Conservation (phyloP, 2,797 vertebrate genomes). For the Staurois parvus region DNA sequence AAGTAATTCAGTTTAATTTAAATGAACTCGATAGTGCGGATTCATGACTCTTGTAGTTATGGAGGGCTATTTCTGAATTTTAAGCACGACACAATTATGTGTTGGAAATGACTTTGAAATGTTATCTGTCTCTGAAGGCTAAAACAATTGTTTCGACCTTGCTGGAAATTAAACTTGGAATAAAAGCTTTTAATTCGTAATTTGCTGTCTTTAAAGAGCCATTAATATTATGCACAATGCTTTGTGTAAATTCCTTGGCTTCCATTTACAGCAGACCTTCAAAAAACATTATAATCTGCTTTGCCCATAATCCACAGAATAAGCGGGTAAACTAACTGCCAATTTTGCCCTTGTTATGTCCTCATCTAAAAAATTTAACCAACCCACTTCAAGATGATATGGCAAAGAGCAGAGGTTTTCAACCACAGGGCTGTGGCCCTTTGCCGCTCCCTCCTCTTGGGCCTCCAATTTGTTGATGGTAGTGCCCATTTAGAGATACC, state of each 20-base stretch:
- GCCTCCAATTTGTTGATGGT: too few relatives aligned
- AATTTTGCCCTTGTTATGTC: too few relatives aligned
- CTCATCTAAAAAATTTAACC: too few relatives aligned
- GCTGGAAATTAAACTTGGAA: slow-evolving; percentile 39
- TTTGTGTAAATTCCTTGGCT: not conserved
- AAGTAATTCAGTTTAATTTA: slow-evolving; percentile 24
- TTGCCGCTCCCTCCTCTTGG: too few relatives aligned
- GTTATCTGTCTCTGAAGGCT: slow-evolving; percentile 50
- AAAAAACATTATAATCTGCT: too few relatives aligned
- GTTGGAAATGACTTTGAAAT: slow-evolving; percentile 47
- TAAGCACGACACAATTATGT: slow-evolving; percentile 43
- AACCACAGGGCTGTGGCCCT: too few relatives aligned
- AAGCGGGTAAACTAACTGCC: too few relatives aligned
- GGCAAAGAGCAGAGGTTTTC: too few relatives aligned
- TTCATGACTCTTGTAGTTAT: slow-evolving; percentile 23
- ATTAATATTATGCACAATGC: slow-evolving; percentile 1
- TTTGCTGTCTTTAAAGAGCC: slow-evolving; percentile 4
- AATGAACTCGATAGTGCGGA: slow-evolving; percentile 11
- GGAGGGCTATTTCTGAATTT: slow-evolving; percentile 36
- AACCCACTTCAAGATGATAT: too few relatives aligned
- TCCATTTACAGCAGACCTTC: not conserved
- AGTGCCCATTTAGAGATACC: too few relatives aligned
- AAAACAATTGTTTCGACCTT: slow-evolving; percentile 54
- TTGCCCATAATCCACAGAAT: too few relatives aligned
- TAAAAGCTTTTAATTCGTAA: slow-evolving; percentile 45